Evolutionary conservation across 1,140 invertebrate genomes (phyloP).

Genomic region (Drosophila mauritiana): DNA sequence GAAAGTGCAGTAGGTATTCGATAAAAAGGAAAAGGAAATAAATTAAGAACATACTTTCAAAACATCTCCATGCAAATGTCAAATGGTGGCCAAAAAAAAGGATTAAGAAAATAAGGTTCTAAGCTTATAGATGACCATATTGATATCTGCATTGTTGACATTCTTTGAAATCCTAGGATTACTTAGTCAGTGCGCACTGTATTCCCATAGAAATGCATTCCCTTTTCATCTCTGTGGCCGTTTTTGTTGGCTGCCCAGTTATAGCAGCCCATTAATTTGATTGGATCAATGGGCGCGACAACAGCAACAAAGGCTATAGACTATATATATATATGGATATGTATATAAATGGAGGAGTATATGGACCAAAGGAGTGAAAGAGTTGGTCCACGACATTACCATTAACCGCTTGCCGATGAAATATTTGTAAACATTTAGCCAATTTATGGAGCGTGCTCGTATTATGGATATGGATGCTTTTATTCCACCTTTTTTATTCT

Average conservation of each 20-base stretch:
- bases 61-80: no score
- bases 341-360: constrained; percentile 17
- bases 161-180: not conserved
- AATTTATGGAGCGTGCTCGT: constrained; percentile 75
- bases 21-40: not conserved
- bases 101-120: no score
- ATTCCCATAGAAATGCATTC: constrained; percentile 62
- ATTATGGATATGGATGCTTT: constrained; percentile 47
- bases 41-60: not conserved
- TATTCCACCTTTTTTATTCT: constrained; percentile 1
- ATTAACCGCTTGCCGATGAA: constrained; percentile 57
- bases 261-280: constrained; percentile 76
- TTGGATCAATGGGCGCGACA: constrained; percentile 76
- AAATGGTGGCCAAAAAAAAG: no score
- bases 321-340: constrained; percentile 28
- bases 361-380: constrained; percentile 10
- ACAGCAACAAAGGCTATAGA: constrained; percentile 46
- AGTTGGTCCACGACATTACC: constrained; percentile 14
- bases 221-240: constrained; percentile 22
- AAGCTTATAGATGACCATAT: no score
- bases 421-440: constrained; percentile 81
- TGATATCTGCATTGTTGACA: no score
- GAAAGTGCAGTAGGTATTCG: constrained; percentile 20
- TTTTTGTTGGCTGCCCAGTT: constrained; percentile 56
- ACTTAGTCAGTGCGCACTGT: constrained; percentile 30